Base-by-base conservation (phyloP, 2,888 invertebrate species). In the Vesta saturnalis region DNA sequence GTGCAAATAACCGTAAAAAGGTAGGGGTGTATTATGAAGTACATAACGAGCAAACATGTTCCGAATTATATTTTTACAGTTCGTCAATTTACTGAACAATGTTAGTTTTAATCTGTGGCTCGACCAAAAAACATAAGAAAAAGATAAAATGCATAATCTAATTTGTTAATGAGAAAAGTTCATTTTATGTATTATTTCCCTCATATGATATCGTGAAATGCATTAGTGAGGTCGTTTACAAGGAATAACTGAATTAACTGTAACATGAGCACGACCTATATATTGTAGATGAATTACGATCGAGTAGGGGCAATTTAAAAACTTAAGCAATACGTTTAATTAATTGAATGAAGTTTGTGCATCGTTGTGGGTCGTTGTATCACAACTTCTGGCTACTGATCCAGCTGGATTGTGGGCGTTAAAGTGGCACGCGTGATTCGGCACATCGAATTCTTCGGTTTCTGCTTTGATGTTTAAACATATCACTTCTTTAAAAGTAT, bases 331-430 rank as follows among this genome's bases (percentile, higher is more conserved):
- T 69, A 69, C 62, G 64, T 67, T 62, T 73, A 72, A 81, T 81
- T 81, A 82, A 82, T 81, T 78, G 82, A 78, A 77, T 80, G 78
- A 78, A 80, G 78, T 81, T 81, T 78, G 78, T 76, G 77, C 80
- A 76, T 74, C 77, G 80, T 78, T 80, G 82, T 82, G 80, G 81
- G 81, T 81, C 81, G 80, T 73, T 77, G 75, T 78, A 77, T 82
- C 81, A 81, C 77, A 70, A 69, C 64, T 71, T 71, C 70, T 69
- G 63, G 75, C 73, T 74, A 74, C 76, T 72, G 72, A 52, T 67
- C 66, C 61, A 61, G 56, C 56, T 61, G 69, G 65, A 64, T 60
- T 64, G 74, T 72, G 64, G 73, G 74, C 73, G 74, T 68, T 60
- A 60, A 58, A 60, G 56, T 66, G 73, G 76, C 76, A 76, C 74